These are phyloP conservation scores for Agriopis marginaria DNA, from an alignment of 2,888 invertebrate species.

Conservation along the genomic window DNA sequence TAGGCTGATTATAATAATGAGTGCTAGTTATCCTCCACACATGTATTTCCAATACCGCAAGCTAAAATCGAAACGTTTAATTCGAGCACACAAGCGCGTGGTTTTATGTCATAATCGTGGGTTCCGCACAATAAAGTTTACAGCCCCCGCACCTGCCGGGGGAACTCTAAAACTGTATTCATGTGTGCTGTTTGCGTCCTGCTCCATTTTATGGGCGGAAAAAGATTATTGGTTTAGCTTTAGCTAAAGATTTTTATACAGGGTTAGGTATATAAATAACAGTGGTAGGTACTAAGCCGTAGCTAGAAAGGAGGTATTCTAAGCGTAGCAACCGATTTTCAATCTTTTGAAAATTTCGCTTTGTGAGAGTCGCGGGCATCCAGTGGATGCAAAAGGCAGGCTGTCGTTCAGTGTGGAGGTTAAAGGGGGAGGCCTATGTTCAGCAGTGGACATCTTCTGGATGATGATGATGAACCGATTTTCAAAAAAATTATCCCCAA, in stretches of 20 bases:
- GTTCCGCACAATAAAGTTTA: conserved; percentile 45
- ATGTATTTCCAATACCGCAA: conserved; percentile 25
- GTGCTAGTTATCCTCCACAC: background rate
- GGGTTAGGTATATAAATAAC: background rate
- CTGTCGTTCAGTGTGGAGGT: no score
- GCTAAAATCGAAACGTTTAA: conserved; percentile 19
- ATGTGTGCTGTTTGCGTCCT: conserved; percentile 35
- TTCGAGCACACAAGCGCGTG: conserved; percentile 13
- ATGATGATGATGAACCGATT: no score
- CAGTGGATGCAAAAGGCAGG: no score
- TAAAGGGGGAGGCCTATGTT: no score
- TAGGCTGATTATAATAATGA: no score
- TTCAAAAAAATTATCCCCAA: no score
- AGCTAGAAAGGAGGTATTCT: no score
- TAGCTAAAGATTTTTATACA: background rate
- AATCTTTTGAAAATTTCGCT: no score
- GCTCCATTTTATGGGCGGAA: conserved; percentile 20
- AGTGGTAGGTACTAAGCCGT: no score
- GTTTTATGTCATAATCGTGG: conserved; percentile 50
- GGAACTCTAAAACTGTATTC: conserved; percentile 42
- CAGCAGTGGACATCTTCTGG: no score
- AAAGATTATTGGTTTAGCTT: conserved; percentile 25
- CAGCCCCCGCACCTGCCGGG: conserved; percentile 41
- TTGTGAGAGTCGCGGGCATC: no score
- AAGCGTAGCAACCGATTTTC: no score